Evolutionary conservation across 2,797 vertebrate species (phyloP).

Genomic region (Cyclura pinguis): DNA sequence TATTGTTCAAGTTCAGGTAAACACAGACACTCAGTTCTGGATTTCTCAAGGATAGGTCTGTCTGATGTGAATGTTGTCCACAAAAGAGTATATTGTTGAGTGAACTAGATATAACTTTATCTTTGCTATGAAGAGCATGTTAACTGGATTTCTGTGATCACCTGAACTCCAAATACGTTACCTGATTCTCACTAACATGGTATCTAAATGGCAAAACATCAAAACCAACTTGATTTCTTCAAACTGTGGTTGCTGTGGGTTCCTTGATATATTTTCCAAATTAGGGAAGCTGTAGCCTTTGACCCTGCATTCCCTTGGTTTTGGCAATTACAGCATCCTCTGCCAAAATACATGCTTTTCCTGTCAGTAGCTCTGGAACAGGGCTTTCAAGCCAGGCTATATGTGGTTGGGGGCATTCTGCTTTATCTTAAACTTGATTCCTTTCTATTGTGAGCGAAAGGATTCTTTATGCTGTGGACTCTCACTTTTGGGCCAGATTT

Average conservation of each 20-base stretch:
- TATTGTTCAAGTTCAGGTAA: slow-evolving; percentile 43
- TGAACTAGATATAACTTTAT: slow-evolving; percentile 11
- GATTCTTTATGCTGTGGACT: slow-evolving; percentile 58
- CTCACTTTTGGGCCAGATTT: slow-evolving; percentile 61
- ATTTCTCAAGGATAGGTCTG: slow-evolving; percentile 16
- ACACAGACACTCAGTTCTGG: slow-evolving; percentile 60
- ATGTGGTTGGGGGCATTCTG: slow-evolving; percentile 51
- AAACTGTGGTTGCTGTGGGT: slow-evolving; percentile 47
- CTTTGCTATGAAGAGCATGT: slow-evolving; percentile 27
- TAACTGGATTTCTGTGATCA: slow-evolving; percentile 66
- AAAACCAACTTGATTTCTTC: slow-evolving; percentile 41
- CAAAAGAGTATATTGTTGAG: background rate
- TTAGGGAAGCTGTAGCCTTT: slow-evolving; percentile 55
- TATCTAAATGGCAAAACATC: slow-evolving; percentile 58
- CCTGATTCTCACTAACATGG: slow-evolving; percentile 59
- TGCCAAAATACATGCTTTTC: slow-evolving; percentile 67
- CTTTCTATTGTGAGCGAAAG: slow-evolving; percentile 56
- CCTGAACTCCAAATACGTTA: slow-evolving; percentile 48
- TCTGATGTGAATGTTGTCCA: slow-evolving; percentile 9
- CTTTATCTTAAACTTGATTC: slow-evolving; percentile 67
- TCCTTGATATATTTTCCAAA: slow-evolving; percentile 54
- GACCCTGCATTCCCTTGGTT: slow-evolving; percentile 52
- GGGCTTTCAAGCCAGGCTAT: slow-evolving; percentile 48
- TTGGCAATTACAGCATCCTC: slow-evolving; percentile 58
- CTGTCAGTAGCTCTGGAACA: slow-evolving; percentile 50